Evolutionary conservation across 2,797 vertebrate genomes (phyloP), one percentile per base, ranked within the genome.

Genomic region (Gallinago stenura): DNA sequence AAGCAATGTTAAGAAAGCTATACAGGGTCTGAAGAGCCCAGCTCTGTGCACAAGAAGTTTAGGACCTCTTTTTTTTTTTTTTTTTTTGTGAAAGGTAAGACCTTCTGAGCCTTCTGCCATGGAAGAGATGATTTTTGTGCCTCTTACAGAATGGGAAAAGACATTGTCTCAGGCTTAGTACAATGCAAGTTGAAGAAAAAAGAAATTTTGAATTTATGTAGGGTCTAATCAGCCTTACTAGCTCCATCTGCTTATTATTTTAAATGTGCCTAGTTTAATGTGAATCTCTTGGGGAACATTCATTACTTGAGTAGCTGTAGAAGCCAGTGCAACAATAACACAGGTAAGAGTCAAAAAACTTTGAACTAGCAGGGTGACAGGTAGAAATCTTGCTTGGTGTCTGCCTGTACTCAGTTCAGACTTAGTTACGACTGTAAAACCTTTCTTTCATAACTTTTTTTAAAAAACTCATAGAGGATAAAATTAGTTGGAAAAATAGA

Each of bases 401-500:
- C 61, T 84, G 26, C 30, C 58, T 54, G 7, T 33, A 22, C 22
- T 56, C 41, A 68, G 37, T 10, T 73, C 37, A 76, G 73, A 35
- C 30, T 78, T 57, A 39, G 12, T 24, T 82, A 68, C 48, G 60
- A 9, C 41, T 15, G 56, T 37, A 28, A 95, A 95, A 54, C 14
- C 4, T 84, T 56, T 15, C 33, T 82, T 90, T 94, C 73, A 73
- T 24, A 80, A 57, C 3, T 46, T 68, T 31, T 53, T 51, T 16
- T 9, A 5, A 9, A 19, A 64, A 73, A 33, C 12, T 37, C 21
- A 28, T 8, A 50, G 30, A 87, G 68, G 15, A 87, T 45, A 95
- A 87, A 94, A 77, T 68, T 62, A 77, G 11, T 46, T 65, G 43
- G 86, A 61, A 95, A 95, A 90, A 54, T 12, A 83, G 22, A 84